These are phyloP conservation scores for Plestiodon gilberti DNA, from an alignment of 2,113 vertebrate genomes.

Conservation along the genomic window DNA sequence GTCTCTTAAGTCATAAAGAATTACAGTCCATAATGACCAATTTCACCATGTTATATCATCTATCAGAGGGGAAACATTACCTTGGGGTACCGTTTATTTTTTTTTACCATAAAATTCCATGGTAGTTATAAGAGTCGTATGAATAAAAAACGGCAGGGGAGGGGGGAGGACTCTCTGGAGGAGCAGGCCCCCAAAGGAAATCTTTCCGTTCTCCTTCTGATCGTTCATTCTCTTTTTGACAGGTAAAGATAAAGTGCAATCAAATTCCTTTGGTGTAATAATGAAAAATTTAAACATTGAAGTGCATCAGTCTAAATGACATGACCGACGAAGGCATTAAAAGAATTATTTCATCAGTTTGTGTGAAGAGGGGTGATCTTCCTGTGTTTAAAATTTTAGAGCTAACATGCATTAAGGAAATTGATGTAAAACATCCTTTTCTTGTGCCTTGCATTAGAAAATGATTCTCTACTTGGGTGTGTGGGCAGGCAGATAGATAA, in stretches of 20 bases:
- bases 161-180: not conserved
- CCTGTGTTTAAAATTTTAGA: slow-evolving; percentile 48
- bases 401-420: slow-evolving; percentile 13
- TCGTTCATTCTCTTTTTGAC: slow-evolving; percentile 56
- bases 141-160: slow-evolving; percentile 41
- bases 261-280: slow-evolving; percentile 22
- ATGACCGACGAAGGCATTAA: slow-evolving; percentile 39
- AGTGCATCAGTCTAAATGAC: slow-evolving; percentile 45
- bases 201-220: slow-evolving; percentile 13
- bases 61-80: slow-evolving; percentile 61
- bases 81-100: slow-evolving; percentile 38
- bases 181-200: slow-evolving; percentile 51
- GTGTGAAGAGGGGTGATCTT: slow-evolving; percentile 14
- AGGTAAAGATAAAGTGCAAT: slow-evolving; percentile 51
- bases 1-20: slow-evolving; percentile 54
- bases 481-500: too few relatives aligned
- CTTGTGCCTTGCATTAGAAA: slow-evolving; percentile 1
- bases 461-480: not conserved
- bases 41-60: slow-evolving; percentile 58
- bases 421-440: not conserved
- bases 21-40: slow-evolving; percentile 52
- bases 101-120: slow-evolving; percentile 53
- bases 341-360: slow-evolving; percentile 39
- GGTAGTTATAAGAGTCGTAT: slow-evolving; percentile 53
- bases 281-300: slow-evolving; percentile 57